These are phyloP conservation scores for Eumerus sabulonum DNA, from an alignment of 2,888 invertebrate genomes.

Conservation along the genomic window DNA sequence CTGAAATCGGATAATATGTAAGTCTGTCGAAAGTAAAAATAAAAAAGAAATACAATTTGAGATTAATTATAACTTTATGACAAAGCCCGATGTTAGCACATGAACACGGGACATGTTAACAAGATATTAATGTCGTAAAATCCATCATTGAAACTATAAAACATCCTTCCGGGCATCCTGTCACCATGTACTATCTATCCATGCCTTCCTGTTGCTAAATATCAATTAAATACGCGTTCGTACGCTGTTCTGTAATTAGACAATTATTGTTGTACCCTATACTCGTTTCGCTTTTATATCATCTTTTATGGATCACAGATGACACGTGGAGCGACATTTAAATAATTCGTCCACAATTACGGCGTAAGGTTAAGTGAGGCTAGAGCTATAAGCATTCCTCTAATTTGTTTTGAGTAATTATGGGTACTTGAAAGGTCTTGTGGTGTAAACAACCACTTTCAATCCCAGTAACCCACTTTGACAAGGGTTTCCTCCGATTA, in stretches of 20 bases:
- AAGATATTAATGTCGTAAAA: conserved; percentile 51
- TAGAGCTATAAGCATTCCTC: neutral
- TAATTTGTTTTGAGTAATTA: too few species aligned
- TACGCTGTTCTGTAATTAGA: conserved; percentile 31
- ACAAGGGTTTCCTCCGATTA: neutral
- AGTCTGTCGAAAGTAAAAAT: too few species aligned
- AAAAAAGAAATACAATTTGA: conserved; percentile 27
- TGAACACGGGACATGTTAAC: conserved; percentile 34
- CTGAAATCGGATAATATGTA: too few species aligned
- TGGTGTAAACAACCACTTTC: neutral
- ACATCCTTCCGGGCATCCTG: conserved; percentile 12
- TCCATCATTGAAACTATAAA: conserved; percentile 63
- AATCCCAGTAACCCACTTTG: conserved; percentile 3
- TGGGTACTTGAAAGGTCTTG: too few species aligned
- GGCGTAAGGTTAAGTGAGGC: neutral
- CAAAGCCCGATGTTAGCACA: conserved; percentile 47
- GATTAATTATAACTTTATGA: conserved; percentile 54
- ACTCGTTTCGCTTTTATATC: neutral
- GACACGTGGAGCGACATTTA: neutral
- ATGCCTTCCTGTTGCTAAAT: conserved; percentile 14
- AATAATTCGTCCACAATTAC: neutral
- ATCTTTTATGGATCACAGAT: neutral
- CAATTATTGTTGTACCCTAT: conserved; percentile 38
- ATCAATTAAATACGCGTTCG: conserved; percentile 41
- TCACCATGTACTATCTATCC: neutral